phyloP scores from a whole-genome alignment of 2,888 invertebrate genomes.

The Eilema sororculum region DNA sequence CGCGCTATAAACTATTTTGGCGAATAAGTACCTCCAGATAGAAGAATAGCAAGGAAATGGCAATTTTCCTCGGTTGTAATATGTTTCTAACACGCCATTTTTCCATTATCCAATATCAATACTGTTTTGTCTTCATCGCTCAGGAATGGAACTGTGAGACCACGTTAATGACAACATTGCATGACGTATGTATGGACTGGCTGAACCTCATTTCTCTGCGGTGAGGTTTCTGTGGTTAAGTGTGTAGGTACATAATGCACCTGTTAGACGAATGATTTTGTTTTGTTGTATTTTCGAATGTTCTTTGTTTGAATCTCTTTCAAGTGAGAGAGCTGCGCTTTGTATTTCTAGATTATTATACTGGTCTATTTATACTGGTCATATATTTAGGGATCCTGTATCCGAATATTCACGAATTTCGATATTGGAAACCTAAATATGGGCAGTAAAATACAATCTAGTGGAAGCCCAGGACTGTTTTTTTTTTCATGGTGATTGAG shows the following conservation, averaged over 20 bases:
- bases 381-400: not conserved
- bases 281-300: slow-evolving; percentile 2
- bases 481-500: not conserved
- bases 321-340: no score
- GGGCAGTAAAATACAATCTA: not conserved
- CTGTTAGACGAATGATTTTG: not conserved
- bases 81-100: slow-evolving; percentile 81
- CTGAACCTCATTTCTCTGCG: slow-evolving; percentile 8
- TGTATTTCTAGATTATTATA: not conserved
- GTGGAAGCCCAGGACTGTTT: not conserved
- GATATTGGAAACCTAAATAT: not conserved
- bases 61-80: slow-evolving; percentile 79
- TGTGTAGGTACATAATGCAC: not conserved
- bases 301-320: slow-evolving; percentile 5
- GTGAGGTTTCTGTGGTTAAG: slow-evolving; percentile 8
- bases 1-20: slow-evolving; percentile 51
- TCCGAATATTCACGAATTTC: not conserved
- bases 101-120: slow-evolving; percentile 86
- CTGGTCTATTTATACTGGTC: not conserved
- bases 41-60: slow-evolving; percentile 77
- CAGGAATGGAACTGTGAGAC: slow-evolving; percentile 74
- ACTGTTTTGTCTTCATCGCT: slow-evolving; percentile 83
- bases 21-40: slow-evolving; percentile 71
- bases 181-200: slow-evolving; percentile 61
- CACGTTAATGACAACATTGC: slow-evolving; percentile 80